Percentiles rank a stretch among this genome's conserved stretches.
Conservation (phyloP, 1,140 invertebrate species). For the Ceratitis capitata region DNA sequence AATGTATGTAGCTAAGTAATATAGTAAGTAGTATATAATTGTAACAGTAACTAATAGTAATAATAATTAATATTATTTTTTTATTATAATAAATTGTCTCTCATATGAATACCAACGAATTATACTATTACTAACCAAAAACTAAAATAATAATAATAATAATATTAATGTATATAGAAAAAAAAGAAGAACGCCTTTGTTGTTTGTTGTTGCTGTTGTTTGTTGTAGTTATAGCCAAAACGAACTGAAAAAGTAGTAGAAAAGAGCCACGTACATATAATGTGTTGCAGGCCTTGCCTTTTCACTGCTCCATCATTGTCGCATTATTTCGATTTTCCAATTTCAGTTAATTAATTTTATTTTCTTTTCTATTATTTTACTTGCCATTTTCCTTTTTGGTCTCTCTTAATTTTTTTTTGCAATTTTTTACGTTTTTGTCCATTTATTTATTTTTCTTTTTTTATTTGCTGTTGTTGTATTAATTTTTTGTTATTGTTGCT, state of each 20-base stretch:
- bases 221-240: not conserved
- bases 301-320: not conserved
- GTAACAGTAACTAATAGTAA: not conserved
- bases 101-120: constrained; percentile 36
- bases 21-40: not conserved
- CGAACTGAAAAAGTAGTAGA: not conserved
- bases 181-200: constrained; percentile 23
- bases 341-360: not conserved
- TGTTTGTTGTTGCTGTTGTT: not conserved
- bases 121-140: too few relatives aligned
- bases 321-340: not conserved
- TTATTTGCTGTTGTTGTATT: not conserved
- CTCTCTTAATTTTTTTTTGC: not conserved
- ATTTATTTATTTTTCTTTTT: not conserved
- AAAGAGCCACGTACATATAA: not conserved
- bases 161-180: too few relatives aligned
- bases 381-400: constrained; percentile 6
- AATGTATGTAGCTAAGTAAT: not conserved
- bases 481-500: not conserved
- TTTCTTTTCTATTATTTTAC: not conserved
- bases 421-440: not conserved
- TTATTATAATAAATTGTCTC: not conserved
- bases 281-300: not conserved
- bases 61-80: not conserved
- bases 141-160: too few relatives aligned